Base-by-base conservation (phyloP, 2,113 vertebrate species). In the Potamarius usumacintae region DNA sequence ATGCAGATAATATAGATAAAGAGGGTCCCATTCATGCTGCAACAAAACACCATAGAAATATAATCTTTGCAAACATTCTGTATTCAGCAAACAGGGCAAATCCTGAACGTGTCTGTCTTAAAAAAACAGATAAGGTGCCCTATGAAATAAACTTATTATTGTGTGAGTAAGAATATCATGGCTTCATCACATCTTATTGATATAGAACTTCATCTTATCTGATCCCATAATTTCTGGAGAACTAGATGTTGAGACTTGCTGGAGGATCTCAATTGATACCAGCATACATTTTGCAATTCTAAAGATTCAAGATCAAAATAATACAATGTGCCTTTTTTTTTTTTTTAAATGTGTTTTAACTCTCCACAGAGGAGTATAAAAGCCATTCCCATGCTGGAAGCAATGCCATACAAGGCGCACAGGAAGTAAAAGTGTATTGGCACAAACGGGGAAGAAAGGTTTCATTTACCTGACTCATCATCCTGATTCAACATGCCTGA, bases 391-490 rank as follows among this genome's bases (percentile, higher is more conserved):
- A 6, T 20, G 9, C 12, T 62, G 42, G 48, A 83, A 10, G 14
- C n/a, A 10, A 80, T 60, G 57, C 79, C 27, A 11, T 60, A 42
- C 14, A 69, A 22, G 20, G 52, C 62, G 8, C 48, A 48, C 52
- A 88, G 89, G 89, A 90, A 89, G 22, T 79, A 62, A 57, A 52
- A 72, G 48, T n/a, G 12, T 88, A 84, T 85, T 80, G 27, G 60
- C 85, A 90, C 76, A 88, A 42, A 85, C 34, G 55, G 89, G 50
- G 53, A 85, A 82, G 74, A 65, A 25, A 53, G 27, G 77, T 42
- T 82, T 76, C 17, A 11, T 82, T 34, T 52, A 58, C 87, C 89
- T 88, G 87, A 87, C 63, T 27, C 84, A 84, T 52, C 9, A 9
- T 17, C 58, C 2, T 90, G 89, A 90, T 15, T 90, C 84, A 90